Base-by-base conservation (phyloP, 2,888 invertebrate species). In the Xestoiulus laeticollis region DNA sequence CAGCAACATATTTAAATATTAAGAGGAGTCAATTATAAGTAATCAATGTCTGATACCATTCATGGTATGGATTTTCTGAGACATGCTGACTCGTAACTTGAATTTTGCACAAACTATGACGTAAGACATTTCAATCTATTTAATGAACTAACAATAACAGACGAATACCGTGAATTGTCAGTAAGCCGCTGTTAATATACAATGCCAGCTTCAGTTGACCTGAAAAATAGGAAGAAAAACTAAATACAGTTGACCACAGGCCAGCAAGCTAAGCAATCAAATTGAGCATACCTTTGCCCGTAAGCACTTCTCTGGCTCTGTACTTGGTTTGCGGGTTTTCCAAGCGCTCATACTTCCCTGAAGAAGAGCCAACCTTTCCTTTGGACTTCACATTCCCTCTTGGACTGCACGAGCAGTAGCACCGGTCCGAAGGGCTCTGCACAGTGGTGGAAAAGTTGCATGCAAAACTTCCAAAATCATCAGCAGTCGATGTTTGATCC, bases 181-280 rank as follows among this genome's bases (percentile, higher is more conserved):
- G 33, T 16, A 87, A 26, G 19, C 87, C 87, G 43, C 68, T 68
- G 87, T 87, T 87, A 26, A 68, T 87, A 38, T 87, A 87, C 32
- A 68, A 19, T n/a, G 78, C 59, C 78, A 87, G 16, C 16, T 87
- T 87, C 19, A 87, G 68, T 19, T 87, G 59, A 16, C 78, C 87
- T 87, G 53, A 19, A 30, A 85, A 86, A 6, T 26, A 78, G 16
- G 30, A 78, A 85, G 38, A 82, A 82, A 12, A 44, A 38, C 4
- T 1, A 3, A 85, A 0, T 5, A 19, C 16, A 38, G 19, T 32
- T 32, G 84, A 30, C 8, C n/a, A 22, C 22, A 5, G 22, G 22
- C 22, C 4, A 32, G 30, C 8, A 14, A 32, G 68, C 30, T 3
- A 1, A 30, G 84, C 12, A 4, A 32, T 43, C 4, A 44, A n/a